Evolutionary conservation across 2,888 invertebrate genomes (phyloP).

Genomic region (Hypolimnas misippus): DNA sequence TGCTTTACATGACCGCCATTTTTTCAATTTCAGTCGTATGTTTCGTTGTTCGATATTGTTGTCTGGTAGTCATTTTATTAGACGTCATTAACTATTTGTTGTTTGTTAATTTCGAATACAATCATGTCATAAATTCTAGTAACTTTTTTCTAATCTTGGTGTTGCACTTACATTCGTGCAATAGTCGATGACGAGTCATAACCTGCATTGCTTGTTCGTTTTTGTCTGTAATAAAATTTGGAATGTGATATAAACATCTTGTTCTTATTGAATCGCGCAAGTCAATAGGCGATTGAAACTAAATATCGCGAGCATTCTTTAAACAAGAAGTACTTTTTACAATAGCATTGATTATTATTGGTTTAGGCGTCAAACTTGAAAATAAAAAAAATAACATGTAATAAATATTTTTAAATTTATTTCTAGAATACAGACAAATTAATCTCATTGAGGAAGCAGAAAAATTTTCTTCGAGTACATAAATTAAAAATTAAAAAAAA

Average conservation of each 20-base stretch:
- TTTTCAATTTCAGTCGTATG: background rate
- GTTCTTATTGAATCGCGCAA: background rate
- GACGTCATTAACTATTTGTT: no score
- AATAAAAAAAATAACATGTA: no score
- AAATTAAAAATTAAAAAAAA: no score
- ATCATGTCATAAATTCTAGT: background rate
- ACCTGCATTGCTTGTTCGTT: background rate
- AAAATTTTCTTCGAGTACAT: no score
- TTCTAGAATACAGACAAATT: no score
- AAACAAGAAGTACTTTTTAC: background rate
- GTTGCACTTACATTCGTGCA: background rate
- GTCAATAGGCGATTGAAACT: background rate
- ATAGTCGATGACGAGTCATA: background rate
- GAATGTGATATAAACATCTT: background rate
- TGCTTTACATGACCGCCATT: background rate
- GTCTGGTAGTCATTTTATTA: no score
- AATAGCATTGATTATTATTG: background rate
- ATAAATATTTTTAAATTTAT: no score
- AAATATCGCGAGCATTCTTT: background rate
- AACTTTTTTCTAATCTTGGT: background rate
- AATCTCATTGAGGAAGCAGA: no score
- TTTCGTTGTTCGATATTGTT: background rate
- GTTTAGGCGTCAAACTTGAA: no score
- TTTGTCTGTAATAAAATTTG: slow-evolving; percentile 7
- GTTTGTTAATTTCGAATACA: background rate